Conservation (phyloP, 64 coral and sea anemone genomes). For the Porites lutea region DNA sequence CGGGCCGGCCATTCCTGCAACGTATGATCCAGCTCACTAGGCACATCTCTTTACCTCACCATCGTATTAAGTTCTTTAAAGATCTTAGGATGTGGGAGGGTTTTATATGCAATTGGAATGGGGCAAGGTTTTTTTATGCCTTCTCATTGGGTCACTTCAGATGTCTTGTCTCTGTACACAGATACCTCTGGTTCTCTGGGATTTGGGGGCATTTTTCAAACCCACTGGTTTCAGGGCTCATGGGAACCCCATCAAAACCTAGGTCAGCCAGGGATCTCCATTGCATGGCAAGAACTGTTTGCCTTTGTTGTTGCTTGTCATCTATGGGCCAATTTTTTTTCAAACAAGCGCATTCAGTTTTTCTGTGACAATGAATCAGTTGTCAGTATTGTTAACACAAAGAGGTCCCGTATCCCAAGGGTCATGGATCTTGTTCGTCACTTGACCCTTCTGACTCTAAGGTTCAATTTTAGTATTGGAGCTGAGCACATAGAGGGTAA, state of each 20-base stretch:
- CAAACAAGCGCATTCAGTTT: slow-evolving; percentile 51
- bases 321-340: neutral
- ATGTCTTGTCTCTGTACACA: neutral
- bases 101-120: slow-evolving; percentile 28
- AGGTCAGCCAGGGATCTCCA: slow-evolving; percentile 14
- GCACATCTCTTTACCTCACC: neutral
- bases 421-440: slow-evolving; percentile 56
- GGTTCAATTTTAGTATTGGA: slow-evolving; percentile 20
- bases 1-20: slow-evolving; percentile 38
- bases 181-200: slow-evolving; percentile 35
- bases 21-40: slow-evolving; percentile 27
- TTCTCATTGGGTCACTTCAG: neutral
- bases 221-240: slow-evolving; percentile 16
- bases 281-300: slow-evolving; percentile 58
- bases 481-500: slow-evolving; percentile 28
- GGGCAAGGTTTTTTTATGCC: slow-evolving; percentile 36
- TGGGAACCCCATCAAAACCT: neutral
- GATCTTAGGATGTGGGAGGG: slow-evolving; percentile 44
- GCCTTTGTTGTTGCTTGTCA: neutral
- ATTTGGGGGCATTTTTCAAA: neutral
- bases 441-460: slow-evolving; percentile 16
- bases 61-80: slow-evolving; percentile 38
- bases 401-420: slow-evolving; percentile 20
- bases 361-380: slow-evolving; percentile 29
- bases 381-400: neutral